phyloP scores from a whole-genome alignment of 2,888 invertebrate species.

The Mesopsocus fuscifrons region DNA sequence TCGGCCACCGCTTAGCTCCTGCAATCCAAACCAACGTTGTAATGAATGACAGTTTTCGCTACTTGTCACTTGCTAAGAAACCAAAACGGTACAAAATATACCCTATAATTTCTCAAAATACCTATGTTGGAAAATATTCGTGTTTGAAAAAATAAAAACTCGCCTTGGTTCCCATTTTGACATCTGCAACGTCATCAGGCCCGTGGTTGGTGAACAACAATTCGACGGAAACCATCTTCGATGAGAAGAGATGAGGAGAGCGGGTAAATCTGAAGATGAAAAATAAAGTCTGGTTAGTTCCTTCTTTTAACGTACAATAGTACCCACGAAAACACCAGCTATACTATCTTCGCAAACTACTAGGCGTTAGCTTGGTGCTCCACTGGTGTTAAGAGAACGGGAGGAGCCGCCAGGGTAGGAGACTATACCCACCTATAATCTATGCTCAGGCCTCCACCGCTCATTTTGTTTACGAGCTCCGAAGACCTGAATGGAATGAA shows the following conservation, averaged over 20 bases:
- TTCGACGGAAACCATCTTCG: constrained; percentile 64
- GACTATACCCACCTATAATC: constrained; percentile 29
- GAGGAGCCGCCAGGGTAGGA: too few species aligned
- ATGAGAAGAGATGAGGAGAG: constrained; percentile 62
- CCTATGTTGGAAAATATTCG: too few species aligned
- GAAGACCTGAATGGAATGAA: constrained; percentile 36
- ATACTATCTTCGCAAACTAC: not conserved
- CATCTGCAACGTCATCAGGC: constrained; percentile 39
- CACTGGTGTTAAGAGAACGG: too few species aligned
- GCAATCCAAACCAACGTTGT: too few species aligned
- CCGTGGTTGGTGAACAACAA: constrained; percentile 57
- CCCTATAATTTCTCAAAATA: too few species aligned
- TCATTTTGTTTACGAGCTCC: constrained; percentile 52
- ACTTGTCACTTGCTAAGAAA: too few species aligned
- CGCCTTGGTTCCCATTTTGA: constrained; percentile 57
- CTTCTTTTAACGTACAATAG: too few species aligned
- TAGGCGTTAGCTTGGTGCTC: too few species aligned
- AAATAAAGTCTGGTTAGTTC: too few species aligned
- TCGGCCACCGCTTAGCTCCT: constrained; percentile 31
- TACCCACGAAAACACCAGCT: constrained; percentile 18
- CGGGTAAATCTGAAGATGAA: constrained; percentile 43
- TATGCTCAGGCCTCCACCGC: constrained; percentile 44
- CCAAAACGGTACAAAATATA: too few species aligned
- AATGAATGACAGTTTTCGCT: too few species aligned
- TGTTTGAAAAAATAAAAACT: too few species aligned